phyloP scores from a whole-genome alignment of 2,888 invertebrate genomes.

The Acleris holmiana region DNA sequence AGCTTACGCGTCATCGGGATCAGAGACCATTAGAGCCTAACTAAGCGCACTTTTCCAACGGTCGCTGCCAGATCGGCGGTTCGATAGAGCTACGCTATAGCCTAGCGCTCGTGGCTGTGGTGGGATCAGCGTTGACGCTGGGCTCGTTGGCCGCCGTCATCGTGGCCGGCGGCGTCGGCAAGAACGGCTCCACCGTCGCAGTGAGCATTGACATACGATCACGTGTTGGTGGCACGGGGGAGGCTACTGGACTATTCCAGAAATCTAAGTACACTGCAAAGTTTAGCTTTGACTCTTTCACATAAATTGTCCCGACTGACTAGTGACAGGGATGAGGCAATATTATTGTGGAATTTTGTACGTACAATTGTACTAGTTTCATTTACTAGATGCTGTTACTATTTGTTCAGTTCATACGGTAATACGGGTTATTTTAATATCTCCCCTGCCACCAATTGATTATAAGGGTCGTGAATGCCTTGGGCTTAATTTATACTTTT shows the following conservation, averaged over 20 bases:
- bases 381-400: too few relatives aligned
- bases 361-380: too few relatives aligned
- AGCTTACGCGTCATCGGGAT: too few relatives aligned
- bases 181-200: conserved; percentile 99
- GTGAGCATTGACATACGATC: conserved; percentile 85
- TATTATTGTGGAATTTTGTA: too few relatives aligned
- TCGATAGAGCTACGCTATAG: conserved; percentile 90
- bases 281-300: too few relatives aligned
- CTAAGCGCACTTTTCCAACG: too few relatives aligned
- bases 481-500: conserved; percentile 40
- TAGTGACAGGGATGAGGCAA: too few relatives aligned
- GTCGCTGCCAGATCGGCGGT: conserved; percentile 62
- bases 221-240: conserved; percentile 40
- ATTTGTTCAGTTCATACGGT: too few relatives aligned
- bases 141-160: conserved; percentile 90
- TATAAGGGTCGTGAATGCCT: conserved; percentile 43
- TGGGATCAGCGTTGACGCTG: conserved; percentile 89
- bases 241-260: background rate
- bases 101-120: conserved; percentile 89
- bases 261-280: too few relatives aligned
- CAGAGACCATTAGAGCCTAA: too few relatives aligned
- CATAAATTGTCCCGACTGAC: too few relatives aligned
- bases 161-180: conserved; percentile 96
- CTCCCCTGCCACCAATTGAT: conserved; percentile 41
- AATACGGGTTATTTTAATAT: background rate